These are phyloP conservation scores for Typhlichthys eigenmanni DNA, from an alignment of 2,797 vertebrate species.

Conservation along the genomic window DNA sequence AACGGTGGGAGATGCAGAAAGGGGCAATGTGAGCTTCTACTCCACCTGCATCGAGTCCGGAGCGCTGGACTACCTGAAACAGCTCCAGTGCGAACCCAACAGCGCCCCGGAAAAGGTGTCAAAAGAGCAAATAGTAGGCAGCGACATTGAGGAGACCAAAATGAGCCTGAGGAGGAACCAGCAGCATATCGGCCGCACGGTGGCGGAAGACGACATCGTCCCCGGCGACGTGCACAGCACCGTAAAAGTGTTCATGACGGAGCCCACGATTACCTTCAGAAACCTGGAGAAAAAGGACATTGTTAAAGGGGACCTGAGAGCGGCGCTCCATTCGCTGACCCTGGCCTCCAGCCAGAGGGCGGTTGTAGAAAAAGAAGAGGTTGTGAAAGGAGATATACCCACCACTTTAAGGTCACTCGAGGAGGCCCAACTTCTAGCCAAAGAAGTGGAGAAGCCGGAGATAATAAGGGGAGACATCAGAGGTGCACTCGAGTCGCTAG, in stretches of 20 bases:
- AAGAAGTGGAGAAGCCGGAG: conserved; percentile 82
- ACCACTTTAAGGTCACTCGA: conserved; percentile 83
- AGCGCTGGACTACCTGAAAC: conserved; percentile 88
- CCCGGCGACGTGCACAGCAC: conserved; percentile 84
- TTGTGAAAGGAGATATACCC: conserved; percentile 82
- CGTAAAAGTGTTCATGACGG: conserved; percentile 85
- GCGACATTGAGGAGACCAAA: conserved; percentile 86
- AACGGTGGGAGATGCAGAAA: conserved; percentile 81
- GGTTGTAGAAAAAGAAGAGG: conserved; percentile 83
- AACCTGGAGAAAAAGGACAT: conserved; percentile 82
- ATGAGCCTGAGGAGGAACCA: conserved; percentile 79
- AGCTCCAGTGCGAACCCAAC: conserved; percentile 77
- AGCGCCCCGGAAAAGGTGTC: conserved; percentile 60
- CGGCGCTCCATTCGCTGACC: conserved; percentile 82
- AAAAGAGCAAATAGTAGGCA: conserved; percentile 83
- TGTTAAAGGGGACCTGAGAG: conserved; percentile 85
- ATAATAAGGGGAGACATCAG: conserved; percentile 83
- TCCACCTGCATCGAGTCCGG: conserved; percentile 93
- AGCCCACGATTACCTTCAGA: conserved; percentile 71
- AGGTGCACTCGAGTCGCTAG: conserved; percentile 83
- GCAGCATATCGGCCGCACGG: conserved; percentile 80
- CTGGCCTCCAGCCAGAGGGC: conserved; percentile 83
- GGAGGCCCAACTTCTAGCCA: conserved; percentile 80
- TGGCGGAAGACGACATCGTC: conserved; percentile 86
- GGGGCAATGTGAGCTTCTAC: conserved; percentile 93